Percentiles rank a stretch among this genome's conserved stretches.
phyloP scores from a whole-genome alignment of 2,888 invertebrate species.

The Operophtera brumata region DNA sequence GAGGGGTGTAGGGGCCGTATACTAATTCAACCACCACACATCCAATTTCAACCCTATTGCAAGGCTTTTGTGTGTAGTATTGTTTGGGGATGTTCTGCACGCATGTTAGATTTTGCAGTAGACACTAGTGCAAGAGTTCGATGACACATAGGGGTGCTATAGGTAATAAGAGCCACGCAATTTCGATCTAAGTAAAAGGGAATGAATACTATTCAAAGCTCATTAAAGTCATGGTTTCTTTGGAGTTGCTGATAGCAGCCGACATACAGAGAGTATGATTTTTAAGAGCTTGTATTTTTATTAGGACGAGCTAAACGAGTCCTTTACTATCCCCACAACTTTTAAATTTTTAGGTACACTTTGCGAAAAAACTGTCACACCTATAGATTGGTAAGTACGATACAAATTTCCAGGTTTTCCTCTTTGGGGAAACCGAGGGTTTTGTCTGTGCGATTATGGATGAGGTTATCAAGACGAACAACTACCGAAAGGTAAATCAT shows the following conservation, averaged over 20 bases:
- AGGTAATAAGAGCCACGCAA: conserved; percentile 12
- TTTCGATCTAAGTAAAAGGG: background rate
- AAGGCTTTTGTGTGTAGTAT: conserved; percentile 4
- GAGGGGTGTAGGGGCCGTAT: conserved; percentile 53
- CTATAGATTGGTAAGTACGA: no score
- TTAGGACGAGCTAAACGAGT: no score
- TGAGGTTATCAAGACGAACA: no score
- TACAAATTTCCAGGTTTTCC: no score
- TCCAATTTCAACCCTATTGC: conserved; percentile 27
- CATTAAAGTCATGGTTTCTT: background rate
- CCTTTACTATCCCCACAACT: no score
- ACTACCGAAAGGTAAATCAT: no score
- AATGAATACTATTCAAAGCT: background rate
- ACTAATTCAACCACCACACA: background rate
- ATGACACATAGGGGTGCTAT: conserved; percentile 36
- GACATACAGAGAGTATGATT: no score
- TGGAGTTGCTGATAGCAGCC: background rate
- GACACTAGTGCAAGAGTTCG: conserved; percentile 41
- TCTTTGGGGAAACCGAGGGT: no score
- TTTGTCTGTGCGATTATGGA: no score
- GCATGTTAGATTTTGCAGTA: conserved; percentile 40
- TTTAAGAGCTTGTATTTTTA: no score
- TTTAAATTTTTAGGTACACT: no score
- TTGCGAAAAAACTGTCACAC: no score
- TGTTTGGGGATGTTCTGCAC: conserved; percentile 16